Evolutionary conservation across 2,797 vertebrate species (phyloP).

Genomic region (Scolopax rusticola): DNA sequence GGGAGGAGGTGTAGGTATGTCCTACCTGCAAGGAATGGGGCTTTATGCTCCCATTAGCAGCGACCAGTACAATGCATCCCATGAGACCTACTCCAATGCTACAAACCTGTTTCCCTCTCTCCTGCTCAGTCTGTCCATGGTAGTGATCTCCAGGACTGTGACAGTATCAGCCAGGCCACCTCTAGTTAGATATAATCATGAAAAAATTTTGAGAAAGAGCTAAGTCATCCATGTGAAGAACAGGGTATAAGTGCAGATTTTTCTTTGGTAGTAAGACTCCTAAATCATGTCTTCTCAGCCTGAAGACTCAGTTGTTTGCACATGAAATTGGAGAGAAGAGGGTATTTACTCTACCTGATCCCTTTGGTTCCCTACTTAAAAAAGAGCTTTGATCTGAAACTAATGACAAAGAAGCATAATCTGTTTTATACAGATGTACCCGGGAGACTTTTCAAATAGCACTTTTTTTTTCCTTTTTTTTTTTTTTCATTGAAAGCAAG

Average conservation of each 20-base stretch:
- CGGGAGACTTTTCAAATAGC: background rate
- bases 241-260: background rate
- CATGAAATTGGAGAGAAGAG: background rate
- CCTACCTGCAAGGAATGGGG: background rate
- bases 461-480: background rate
- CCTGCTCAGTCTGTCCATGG: background rate
- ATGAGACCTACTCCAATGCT: background rate
- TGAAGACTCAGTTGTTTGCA: conserved; percentile 28
- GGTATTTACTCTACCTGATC: conserved; percentile 28
- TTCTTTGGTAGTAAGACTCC: background rate
- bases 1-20: background rate
- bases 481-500: background rate
- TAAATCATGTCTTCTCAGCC: background rate
- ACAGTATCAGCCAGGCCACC: background rate
- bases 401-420: background rate
- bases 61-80: background rate
- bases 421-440: background rate
- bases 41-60: background rate
- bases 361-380: conserved; percentile 11
- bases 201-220: background rate
- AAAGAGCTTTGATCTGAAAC: conserved; percentile 40
- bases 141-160: background rate
- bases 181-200: background rate
- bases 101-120: background rate
- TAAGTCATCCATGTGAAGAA: background rate